Conservation (phyloP, 23 tunicate species). For the Halocynthia aurantium region DNA sequence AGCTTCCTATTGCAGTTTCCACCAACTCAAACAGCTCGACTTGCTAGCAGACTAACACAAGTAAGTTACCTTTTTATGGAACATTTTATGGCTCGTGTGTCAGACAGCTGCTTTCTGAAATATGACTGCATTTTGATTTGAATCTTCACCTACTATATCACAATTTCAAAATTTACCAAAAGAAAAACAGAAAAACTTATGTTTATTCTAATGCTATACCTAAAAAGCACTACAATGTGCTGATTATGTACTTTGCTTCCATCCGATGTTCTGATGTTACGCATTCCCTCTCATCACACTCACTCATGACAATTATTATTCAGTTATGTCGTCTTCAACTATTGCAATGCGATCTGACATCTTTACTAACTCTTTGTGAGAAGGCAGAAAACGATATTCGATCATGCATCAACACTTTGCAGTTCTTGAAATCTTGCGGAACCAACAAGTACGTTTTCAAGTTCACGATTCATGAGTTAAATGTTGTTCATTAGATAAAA, state of each 20-base stretch:
- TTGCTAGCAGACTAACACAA: conserved; percentile 63
- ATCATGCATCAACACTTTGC: conserved; percentile 93
- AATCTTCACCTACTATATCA: too few relatives aligned
- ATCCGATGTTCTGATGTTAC: too few relatives aligned
- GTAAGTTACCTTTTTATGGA: conserved; percentile 11
- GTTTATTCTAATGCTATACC: too few relatives aligned
- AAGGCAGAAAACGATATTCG: conserved; percentile 95
- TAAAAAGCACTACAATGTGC: too few relatives aligned
- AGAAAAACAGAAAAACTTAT: too few relatives aligned
- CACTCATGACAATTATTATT: background rate
- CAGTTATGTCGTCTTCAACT: conserved; percentile 59
- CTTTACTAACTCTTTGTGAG: conserved; percentile 75
- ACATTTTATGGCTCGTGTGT: too few relatives aligned
- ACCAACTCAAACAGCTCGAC: conserved; percentile 48
- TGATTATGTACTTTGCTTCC: too few relatives aligned
- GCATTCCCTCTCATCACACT: background rate
- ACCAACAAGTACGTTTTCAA: conserved; percentile 14
- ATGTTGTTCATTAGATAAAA: background rate
- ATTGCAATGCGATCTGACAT: conserved; percentile 62
- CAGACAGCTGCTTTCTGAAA: too few relatives aligned
- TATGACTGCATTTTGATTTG: too few relatives aligned
- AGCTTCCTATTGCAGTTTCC: conserved; percentile 83
- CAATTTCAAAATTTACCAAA: too few relatives aligned
- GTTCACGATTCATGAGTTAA: background rate
- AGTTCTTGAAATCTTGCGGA: conserved; percentile 70